These are phyloP conservation scores for Catostomus latipinnis DNA, from an alignment of 2,797 vertebrate species.

Conservation along the genomic window DNA sequence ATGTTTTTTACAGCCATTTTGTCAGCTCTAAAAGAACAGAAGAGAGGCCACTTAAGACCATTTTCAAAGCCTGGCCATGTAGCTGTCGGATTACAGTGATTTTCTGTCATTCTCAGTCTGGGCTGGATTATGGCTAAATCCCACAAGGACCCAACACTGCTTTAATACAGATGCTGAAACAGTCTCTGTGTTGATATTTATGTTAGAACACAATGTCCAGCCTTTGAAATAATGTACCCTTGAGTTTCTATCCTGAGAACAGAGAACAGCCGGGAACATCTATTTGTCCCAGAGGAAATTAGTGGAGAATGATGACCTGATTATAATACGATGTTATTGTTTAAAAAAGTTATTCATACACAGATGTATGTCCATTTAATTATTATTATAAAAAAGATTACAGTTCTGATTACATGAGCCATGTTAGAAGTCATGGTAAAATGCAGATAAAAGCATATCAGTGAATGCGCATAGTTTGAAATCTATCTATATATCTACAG, in stretches of 20 bases:
- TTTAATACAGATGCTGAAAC: constrained; percentile 42
- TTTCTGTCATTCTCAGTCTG: constrained; percentile 56
- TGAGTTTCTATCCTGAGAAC: constrained; percentile 16
- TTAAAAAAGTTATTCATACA: background rate
- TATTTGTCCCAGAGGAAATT: constrained; percentile 7
- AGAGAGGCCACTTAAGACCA: constrained; percentile 30
- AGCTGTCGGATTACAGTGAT: constrained; percentile 57
- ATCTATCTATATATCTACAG: background rate
- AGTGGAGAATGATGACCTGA: constrained; percentile 21
- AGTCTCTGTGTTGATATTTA: constrained; percentile 45
- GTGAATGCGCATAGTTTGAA: background rate
- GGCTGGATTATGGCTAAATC: constrained; percentile 53
- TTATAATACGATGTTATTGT: constrained; percentile 8
- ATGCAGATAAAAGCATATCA: background rate
- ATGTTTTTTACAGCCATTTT: constrained; percentile 10
- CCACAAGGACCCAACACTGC: constrained; percentile 44
- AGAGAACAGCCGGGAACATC: background rate
- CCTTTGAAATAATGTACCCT: constrained; percentile 16
- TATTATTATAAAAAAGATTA: background rate
- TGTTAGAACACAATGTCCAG: constrained; percentile 24
- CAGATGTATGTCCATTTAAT: background rate
- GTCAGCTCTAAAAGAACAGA: constrained; percentile 24
- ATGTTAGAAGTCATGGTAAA: background rate
- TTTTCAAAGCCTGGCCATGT: constrained; percentile 39
- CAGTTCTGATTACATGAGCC: background rate